Evolutionary conservation across 2,797 vertebrate genomes (phyloP).

Genomic region (Lepus oiostolus): DNA sequence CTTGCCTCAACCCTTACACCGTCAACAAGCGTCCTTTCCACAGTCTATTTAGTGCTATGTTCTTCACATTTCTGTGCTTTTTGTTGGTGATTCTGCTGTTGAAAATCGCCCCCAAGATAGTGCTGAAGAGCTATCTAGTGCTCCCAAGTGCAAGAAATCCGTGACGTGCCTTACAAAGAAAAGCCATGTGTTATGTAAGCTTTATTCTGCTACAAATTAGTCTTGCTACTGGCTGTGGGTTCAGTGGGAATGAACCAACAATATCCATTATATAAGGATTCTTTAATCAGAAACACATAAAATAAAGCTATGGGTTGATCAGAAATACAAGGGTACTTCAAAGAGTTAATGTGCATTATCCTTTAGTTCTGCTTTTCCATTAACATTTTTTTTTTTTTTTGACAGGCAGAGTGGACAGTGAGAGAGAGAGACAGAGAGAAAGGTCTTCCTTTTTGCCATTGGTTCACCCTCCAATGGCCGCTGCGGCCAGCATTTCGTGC

Average conservation of each 20-base stretch:
- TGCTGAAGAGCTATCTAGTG: background rate
- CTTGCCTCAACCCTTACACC: background rate
- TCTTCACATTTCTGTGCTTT: constrained; percentile 39
- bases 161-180: background rate
- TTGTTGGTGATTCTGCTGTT: background rate
- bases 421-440: no score
- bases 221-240: background rate
- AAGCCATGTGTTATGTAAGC: background rate
- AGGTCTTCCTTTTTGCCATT: no score
- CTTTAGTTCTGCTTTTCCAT: no score
- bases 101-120: constrained; percentile 28
- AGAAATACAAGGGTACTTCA: no score
- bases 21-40: constrained; percentile 46
- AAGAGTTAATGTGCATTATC: no score
- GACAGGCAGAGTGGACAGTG: no score
- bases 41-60: background rate
- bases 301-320: background rate
- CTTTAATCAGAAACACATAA: constrained; percentile 29
- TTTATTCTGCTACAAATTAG: background rate
- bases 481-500: no score
- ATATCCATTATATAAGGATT: background rate
- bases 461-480: no score
- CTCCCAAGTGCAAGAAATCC: background rate
- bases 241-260: background rate
- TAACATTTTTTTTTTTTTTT: no score